Base-by-base conservation (phyloP, 2,113 vertebrate genomes). In the Orthochromis indermauri region DNA sequence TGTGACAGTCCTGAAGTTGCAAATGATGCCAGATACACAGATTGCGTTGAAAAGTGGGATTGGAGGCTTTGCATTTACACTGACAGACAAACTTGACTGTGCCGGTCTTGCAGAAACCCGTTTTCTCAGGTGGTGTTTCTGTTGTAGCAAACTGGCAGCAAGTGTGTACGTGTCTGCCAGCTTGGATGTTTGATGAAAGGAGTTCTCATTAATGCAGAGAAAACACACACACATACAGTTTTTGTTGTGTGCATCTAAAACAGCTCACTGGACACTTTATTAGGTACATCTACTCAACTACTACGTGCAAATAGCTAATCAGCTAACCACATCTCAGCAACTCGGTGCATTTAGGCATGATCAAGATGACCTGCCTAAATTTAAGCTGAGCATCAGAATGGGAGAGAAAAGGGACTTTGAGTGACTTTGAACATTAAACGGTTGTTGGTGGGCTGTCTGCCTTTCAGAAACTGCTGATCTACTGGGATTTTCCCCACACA, bases 41-140 rank as follows among this genome's bases (percentile, higher is more conserved):
- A 47, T 28, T 47, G 16, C 7, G 14, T 76, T 73, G 13, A 28
- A 47, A 5, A 47, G 21, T 28, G 40, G 6, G 40, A 0, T 26
- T 76, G 1, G 9, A 47, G 24, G 24, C 0, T 28, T 11, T n/a
- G 71, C 16, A 31, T 78, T 31, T 49, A 10, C 42, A 49, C 24
- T 49, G 26, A 78, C 42, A 47, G 24, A 76, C 24, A 49, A 49
- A 1, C 71, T 49, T 2, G 68, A 28, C 6, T 47, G 42, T 47
- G 16, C 40, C 4, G 1, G 40, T 71, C 5, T 45, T 73, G 8
- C 2, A 45, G 13, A 73, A 45, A 45, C 2, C 45, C 0, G 10
- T 49, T 49, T n/a, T 49, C 45, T 78, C 4, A 49, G 0, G 42
- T 45, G 40, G 21, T 17, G 21, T 49, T 78, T 31, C 42, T 49